A percentile compares a stretch with the other conserved stretches of the same genome.
These are phyloP conservation scores for Trichomalopsis sarcophagae DNA, from an alignment of 1,140 invertebrate genomes.

Conservation along the genomic window DNA sequence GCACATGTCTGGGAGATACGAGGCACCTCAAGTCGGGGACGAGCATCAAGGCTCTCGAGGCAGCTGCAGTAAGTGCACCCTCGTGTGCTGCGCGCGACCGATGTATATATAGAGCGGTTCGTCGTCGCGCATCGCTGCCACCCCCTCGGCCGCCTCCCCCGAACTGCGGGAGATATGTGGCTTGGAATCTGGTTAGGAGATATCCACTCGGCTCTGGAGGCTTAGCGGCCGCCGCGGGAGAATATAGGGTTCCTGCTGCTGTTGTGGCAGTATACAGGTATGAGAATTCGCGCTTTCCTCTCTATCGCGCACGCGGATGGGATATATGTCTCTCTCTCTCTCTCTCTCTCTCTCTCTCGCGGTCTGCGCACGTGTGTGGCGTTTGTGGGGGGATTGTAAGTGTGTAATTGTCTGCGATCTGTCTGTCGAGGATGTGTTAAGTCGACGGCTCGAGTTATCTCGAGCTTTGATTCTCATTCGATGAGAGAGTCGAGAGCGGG, in stretches of 20 bases:
- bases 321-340: not conserved
- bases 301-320: not conserved
- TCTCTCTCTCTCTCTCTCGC: too few species aligned
- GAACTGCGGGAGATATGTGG: slow-evolving; percentile 34
- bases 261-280: not conserved
- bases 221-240: not conserved
- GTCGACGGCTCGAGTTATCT: not conserved
- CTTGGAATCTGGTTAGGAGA: slow-evolving; percentile 40
- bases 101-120: slow-evolving; percentile 15
- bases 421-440: not conserved
- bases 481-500: not conserved
- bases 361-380: too few species aligned
- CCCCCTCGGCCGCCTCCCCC: not conserved
- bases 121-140: slow-evolving; percentile 3
- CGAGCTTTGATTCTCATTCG: not conserved
- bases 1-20: slow-evolving; percentile 2
- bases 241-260: not conserved
- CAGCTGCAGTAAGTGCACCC: slow-evolving; percentile 21
- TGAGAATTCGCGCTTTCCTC: slow-evolving; percentile 8
- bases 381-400: not conserved
- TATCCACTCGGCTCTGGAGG: slow-evolving; percentile 32
- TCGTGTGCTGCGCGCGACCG: not conserved
- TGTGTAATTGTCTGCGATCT: not conserved
- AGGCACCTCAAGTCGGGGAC: not conserved
- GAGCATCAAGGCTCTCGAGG: not conserved